phyloP scores from a whole-genome alignment of 2,797 vertebrate genomes.

The Tamandua tetradactyla region DNA sequence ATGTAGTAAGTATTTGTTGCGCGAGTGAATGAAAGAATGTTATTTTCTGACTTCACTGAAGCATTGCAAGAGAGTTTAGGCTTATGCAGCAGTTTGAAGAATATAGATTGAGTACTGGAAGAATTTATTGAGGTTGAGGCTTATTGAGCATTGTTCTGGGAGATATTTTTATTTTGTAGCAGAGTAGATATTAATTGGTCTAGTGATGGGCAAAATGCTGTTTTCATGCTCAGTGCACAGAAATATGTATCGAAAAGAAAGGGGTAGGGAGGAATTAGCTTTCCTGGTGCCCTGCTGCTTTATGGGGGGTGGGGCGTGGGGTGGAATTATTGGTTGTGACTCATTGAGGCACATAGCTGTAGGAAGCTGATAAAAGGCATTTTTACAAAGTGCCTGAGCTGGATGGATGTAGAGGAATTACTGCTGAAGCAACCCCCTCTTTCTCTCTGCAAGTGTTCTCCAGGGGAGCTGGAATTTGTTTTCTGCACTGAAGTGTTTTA shows the following conservation, averaged over 20 bases:
- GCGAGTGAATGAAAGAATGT: neutral
- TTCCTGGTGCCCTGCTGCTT: neutral
- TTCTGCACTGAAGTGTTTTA: slow-evolving; percentile 34
- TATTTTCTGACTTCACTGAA: neutral
- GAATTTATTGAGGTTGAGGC: neutral
- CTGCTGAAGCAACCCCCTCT: neutral
- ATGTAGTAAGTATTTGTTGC: neutral
- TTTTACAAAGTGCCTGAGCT: neutral
- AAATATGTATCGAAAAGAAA: neutral
- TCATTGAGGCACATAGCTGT: neutral
- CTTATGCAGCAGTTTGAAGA: neutral
- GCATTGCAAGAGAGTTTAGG: neutral
- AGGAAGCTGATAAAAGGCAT: neutral
- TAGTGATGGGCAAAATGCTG: neutral
- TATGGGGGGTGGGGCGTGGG: neutral
- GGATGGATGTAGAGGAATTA: neutral
- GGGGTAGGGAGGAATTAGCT: neutral
- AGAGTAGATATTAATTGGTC: neutral
- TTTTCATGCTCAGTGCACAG: neutral
- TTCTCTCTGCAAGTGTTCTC: neutral
- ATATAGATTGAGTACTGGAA: neutral
- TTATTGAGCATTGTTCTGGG: neutral
- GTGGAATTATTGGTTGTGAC: neutral
- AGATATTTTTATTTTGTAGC: neutral
- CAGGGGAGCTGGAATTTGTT: slow-evolving; percentile 3